These are phyloP conservation scores for Antitype chi DNA, from an alignment of 2,888 invertebrate species.

Conservation along the genomic window DNA sequence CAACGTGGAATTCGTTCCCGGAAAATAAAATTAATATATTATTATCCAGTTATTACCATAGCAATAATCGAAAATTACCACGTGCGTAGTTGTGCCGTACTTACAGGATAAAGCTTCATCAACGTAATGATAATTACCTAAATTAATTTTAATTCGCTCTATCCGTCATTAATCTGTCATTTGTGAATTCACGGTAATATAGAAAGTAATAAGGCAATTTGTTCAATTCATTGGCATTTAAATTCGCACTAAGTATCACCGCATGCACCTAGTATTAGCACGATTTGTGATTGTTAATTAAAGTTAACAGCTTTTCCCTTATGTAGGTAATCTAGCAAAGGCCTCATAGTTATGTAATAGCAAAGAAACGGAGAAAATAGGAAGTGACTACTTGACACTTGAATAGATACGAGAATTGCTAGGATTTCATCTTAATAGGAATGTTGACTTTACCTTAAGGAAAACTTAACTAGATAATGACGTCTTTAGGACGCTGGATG, in stretches of 20 bases:
- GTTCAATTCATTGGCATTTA: constrained; percentile 38
- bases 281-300: constrained; percentile 61
- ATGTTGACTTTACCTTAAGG: constrained; percentile 40
- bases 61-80: neutral
- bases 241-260: constrained; percentile 23
- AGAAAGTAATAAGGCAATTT: constrained; percentile 41
- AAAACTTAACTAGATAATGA: constrained; percentile 47
- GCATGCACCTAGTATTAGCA: constrained; percentile 43
- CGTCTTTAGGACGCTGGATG: constrained; percentile 35
- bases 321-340: constrained; percentile 54
- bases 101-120: constrained; percentile 24
- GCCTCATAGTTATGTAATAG: constrained; percentile 59
- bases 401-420: constrained; percentile 46
- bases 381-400: constrained; percentile 62
- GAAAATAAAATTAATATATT: constrained; percentile 5
- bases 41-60: neutral
- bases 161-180: constrained; percentile 38
- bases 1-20: neutral
- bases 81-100: neutral
- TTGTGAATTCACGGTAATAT: constrained; percentile 10
- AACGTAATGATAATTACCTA: constrained; percentile 29
- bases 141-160: constrained; percentile 20
- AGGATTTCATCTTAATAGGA: constrained; percentile 48
- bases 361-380: constrained; percentile 64
- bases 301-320: constrained; percentile 51